Base-by-base conservation (phyloP, 2,113 vertebrate genomes). In the Toxostoma redivivum region DNA sequence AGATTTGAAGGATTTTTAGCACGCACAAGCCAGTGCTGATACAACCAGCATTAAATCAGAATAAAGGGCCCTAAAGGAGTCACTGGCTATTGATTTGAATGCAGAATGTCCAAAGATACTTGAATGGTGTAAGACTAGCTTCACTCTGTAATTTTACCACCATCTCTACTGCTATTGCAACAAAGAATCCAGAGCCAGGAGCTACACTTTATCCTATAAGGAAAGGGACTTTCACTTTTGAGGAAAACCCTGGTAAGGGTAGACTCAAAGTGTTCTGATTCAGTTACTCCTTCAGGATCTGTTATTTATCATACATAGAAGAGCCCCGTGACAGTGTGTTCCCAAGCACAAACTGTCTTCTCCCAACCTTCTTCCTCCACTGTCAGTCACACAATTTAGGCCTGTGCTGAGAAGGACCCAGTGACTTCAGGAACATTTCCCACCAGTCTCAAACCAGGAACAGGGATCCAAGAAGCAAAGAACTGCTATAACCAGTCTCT, bases 401-500 rank as follows among this genome's bases (percentile, higher is more conserved):
- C 38, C 56, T 58, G 17, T 4, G 0, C 51, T 40, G 56, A 79
- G 37, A 33, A 78, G 23, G 56, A 85, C 44, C n/a, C 31, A 22
- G 27, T 78, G 78, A 74, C 65, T 81, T 74, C 62, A 57, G 57
- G 48, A 93, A 60, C 24, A 33, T 82, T 93, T 94, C 53, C 78
- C 85, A 93, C 73, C 84, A 97, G 84, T 90, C 94, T 96, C 73
- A 72, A 54, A 85, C 62, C 12, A 93, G 84, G 87, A 90, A 40
- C 90, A 88, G 48, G 61, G 48, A 88, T 37, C 66, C 81, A 93
- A 94, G 94, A 94, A 89, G 51, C 0, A 0, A 86, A 88, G 30
- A 78, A 67, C 53, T 78, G 47, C 35, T 67, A 3, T 47, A 81
- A 58, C 44, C n/a, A 35, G 19, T 81, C 56, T 91, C 57, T 88